These are phyloP conservation scores for Pheosia tremula DNA, from an alignment of 2,888 invertebrate genomes.

Conservation along the genomic window DNA sequence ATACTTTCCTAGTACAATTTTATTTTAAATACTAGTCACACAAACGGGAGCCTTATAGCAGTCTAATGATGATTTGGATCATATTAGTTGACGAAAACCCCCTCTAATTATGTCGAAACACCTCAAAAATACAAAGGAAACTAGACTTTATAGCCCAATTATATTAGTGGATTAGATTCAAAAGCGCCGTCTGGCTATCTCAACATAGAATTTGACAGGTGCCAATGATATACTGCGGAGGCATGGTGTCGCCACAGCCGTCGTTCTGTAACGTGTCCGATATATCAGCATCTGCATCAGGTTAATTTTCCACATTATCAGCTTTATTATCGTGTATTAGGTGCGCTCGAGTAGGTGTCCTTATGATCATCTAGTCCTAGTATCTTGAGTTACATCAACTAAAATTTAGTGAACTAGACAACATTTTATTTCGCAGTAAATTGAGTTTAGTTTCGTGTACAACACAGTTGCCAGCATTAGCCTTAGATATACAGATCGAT, in stretches of 20 bases:
- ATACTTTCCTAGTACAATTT: constrained; percentile 5
- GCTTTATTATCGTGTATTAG: not conserved
- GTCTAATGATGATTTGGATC: no score
- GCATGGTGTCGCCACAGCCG: constrained; percentile 77
- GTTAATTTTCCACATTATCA: constrained; percentile 37
- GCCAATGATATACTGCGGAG: constrained; percentile 77
- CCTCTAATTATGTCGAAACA: no score
- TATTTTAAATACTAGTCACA: not conserved
- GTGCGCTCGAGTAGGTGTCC: not conserved
- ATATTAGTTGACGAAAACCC: no score
- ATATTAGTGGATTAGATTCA: not conserved
- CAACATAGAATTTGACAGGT: constrained; percentile 55
- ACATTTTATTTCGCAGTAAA: not conserved
- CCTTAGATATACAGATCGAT: not conserved
- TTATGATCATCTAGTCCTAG: not conserved
- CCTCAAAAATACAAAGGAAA: no score
- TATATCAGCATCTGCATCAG: constrained; percentile 74
- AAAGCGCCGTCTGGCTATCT: constrained; percentile 8
- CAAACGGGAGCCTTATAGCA: not conserved
- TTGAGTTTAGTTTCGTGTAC: not conserved
- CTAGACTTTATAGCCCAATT: no score
- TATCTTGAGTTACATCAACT: not conserved
- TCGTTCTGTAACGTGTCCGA: constrained; percentile 80
- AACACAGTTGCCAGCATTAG: not conserved
- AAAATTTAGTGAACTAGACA: not conserved